Evolutionary conservation across 1,140 invertebrate species (phyloP).

Genomic region (Diorhabda elongata): DNA sequence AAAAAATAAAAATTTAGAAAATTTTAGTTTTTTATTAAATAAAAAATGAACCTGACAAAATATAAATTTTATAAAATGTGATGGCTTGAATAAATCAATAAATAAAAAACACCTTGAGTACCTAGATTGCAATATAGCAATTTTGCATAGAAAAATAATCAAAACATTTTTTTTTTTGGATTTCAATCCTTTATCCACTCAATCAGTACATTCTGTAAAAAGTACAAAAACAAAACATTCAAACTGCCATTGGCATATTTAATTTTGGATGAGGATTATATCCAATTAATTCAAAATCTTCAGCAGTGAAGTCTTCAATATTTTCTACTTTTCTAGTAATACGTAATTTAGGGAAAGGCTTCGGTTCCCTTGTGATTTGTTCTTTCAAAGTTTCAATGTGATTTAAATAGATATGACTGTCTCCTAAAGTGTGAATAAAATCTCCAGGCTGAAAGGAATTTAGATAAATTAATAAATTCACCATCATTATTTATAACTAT

Average conservation of each 20-base stretch:
- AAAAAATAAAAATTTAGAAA: too few species aligned
- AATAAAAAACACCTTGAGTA: too few species aligned
- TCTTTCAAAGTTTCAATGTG: constrained; percentile 82
- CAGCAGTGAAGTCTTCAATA: constrained; percentile 87
- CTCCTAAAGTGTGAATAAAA: constrained; percentile 94
- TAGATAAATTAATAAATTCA: too few species aligned
- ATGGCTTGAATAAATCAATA: too few species aligned
- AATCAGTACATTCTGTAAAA: neutral
- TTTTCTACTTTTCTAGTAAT: constrained; percentile 67
- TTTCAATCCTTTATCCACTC: too few species aligned
- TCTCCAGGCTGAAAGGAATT: constrained; percentile 73
- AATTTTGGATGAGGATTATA: constrained; percentile 92
- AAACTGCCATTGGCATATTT: constrained; percentile 96
- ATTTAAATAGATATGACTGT: constrained; percentile 94
- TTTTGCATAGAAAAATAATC: too few species aligned
- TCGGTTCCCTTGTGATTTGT: constrained; percentile 78
- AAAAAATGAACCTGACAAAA: too few species aligned
- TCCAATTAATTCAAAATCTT: constrained; percentile 83
- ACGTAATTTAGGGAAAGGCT: constrained; percentile 77
- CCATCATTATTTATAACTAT: too few species aligned
- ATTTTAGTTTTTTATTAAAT: too few species aligned
- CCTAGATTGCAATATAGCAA: too few species aligned
- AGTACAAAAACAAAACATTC: constrained; percentile 40
- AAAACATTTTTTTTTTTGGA: too few species aligned
- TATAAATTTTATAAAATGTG: too few species aligned